These are phyloP conservation scores for Sussaba pulchella DNA, from an alignment of 2,888 invertebrate species.

Conservation along the genomic window DNA sequence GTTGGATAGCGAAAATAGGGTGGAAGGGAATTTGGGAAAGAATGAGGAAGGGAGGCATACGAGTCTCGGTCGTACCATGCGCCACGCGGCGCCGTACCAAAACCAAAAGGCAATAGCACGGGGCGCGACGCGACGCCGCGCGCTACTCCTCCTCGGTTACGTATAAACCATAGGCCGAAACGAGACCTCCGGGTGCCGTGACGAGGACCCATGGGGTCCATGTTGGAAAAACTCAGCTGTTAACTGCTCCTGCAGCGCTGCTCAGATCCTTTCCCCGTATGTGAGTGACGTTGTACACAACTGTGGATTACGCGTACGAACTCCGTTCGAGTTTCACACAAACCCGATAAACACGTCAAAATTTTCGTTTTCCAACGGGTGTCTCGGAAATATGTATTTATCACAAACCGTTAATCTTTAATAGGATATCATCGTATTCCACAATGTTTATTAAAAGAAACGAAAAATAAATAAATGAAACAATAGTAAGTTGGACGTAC, in stretches of 20 bases:
- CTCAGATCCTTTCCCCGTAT: slow-evolving; percentile 47
- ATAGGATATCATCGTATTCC: too few species aligned
- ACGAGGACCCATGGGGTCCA: slow-evolving; percentile 80
- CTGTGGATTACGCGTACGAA: background rate
- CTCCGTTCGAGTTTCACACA: background rate
- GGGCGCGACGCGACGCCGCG: slow-evolving; percentile 68
- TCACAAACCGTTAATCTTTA: too few species aligned
- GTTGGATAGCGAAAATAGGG: too few species aligned
- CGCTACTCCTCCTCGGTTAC: slow-evolving; percentile 71
- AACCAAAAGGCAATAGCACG: slow-evolving; percentile 62
- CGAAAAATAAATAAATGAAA: too few species aligned
- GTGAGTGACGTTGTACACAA: slow-evolving; percentile 39
- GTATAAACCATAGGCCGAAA: slow-evolving; percentile 82
- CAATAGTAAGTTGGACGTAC: too few species aligned
- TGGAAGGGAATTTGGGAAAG: too few species aligned
- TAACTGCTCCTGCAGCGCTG: slow-evolving; percentile 78
- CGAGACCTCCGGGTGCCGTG: slow-evolving; percentile 82
- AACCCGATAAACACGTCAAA: background rate
- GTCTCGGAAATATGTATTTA: too few species aligned
- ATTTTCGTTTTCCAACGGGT: too few species aligned
- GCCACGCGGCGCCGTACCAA: slow-evolving; percentile 37
- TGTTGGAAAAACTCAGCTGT: slow-evolving; percentile 82
- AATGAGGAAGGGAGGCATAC: slow-evolving; percentile 41
- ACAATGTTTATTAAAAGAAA: too few species aligned
- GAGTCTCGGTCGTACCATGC: slow-evolving; percentile 59